Evolutionary conservation across 2,888 invertebrate genomes (phyloP), one percentile per base, ranked within the genome.

Genomic region (Aspidiotus rigidus): DNA sequence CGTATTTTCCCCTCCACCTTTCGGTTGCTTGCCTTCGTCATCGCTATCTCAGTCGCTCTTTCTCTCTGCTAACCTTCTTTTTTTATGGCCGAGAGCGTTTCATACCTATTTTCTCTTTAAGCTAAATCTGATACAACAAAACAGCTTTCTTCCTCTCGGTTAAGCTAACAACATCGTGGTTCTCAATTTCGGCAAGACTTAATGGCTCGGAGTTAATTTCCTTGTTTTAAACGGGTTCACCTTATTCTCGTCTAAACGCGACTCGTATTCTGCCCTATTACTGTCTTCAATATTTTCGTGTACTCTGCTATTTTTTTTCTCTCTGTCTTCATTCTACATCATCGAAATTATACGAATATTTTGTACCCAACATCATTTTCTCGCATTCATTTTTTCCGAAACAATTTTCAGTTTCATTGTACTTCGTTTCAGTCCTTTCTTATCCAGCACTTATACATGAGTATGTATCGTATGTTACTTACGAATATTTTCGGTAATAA

Each of bases 61-160:
- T 49, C 49, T 49, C 49, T 2, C 49, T 49, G 49, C 49, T 49
- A 28, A 28, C 49, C 49, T 11, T 49, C 49, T 49, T 49, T 15
- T 15, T 63, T 63, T 63, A 63, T 28, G 53, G 44, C 54, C 63
- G 53, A 17, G 39, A 44, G 53, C 63, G 39, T 63, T 63, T 57
- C 16, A 57, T 63, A 63, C 63, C 63, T 63, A 63, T 53, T 15
- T 62, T 13, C 16, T 42, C 28, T 13, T 10, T 13, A 64, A 28
- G 42, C 62, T 39, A 62, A 62, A 64, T 64, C 64, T 64, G 64
- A 64, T 64, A 64, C 54, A 64, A 64, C 64, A 64, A 64, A 64
- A 64, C 64, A 64, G 49, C 64, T 64, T 64, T 64, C 64, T 64
- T 64, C 64, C 64, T 64, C 64, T 64, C 64, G 64, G 64, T 64